Base-by-base conservation (phyloP, 2,888 invertebrate genomes). In the Iphiclides podalirius region DNA sequence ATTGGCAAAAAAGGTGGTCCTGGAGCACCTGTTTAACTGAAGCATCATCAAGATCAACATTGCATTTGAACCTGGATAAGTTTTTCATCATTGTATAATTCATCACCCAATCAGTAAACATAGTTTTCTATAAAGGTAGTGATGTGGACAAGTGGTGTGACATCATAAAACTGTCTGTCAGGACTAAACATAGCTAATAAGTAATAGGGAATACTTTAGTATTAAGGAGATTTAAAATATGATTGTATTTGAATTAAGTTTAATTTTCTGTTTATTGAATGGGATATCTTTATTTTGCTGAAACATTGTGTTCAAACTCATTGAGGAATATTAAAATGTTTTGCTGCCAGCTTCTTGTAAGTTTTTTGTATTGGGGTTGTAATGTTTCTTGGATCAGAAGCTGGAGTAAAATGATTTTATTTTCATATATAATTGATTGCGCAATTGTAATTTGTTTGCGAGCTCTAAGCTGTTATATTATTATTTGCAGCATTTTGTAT, bases 1-100 rank as follows among this genome's bases (percentile, higher is more conserved):
- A 99, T 99, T 78, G 98, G 98, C 80, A 99, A 99, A 94, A 99
- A 99, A 90, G 97, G 96, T 58, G 93, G 93, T 64, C 93, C 92
- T 48, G 91, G 92, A 61, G 92, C 92, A 79, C 91, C 91, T 0
- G 91, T 90, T 63, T 89, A 89, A 84, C 63, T 59, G 62, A 76
- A 71, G 80, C 64, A 60, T 60, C 39, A 54, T 58, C 60, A 66
- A 71, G 66, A 75, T 71, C 64, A 64, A 64, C 66, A 69, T 72
- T 81, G 85, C 86, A 87, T 86, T 86, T 85, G 79, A 79, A 70
- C 66, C 79, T 72, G 74, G 79, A 68, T 74, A 65, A 63, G 68
- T 67, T 69, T n/a, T 72, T 73, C 71, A 70, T 58, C 68, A 72
- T 66, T 71, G 75, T 67, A 73, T 70, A 73, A 76, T 74, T 73